Evolutionary conservation across 1,140 invertebrate genomes (phyloP).

Genomic region (Drosophila lowei): DNA sequence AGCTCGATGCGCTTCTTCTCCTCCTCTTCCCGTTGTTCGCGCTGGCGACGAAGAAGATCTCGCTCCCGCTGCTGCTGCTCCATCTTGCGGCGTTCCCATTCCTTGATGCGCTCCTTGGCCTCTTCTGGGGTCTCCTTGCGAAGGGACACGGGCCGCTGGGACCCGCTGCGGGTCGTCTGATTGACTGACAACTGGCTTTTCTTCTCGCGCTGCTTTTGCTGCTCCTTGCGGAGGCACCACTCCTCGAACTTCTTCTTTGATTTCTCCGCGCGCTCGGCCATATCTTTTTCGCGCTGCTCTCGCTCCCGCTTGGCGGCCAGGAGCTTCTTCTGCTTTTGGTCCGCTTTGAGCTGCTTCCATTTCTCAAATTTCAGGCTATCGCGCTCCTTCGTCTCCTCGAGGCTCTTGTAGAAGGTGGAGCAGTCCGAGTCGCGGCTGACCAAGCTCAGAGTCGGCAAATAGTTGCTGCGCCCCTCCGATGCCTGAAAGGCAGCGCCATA

Average conservation of each 20-base stretch:
- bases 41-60: slow-evolving; percentile 19
- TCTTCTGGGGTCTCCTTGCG: slow-evolving; percentile 31
- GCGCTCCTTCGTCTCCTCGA: slow-evolving; percentile 42
- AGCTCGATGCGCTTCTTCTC: slow-evolving; percentile 46
- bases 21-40: slow-evolving; percentile 19
- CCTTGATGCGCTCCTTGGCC: slow-evolving; percentile 26
- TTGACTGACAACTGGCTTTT: slow-evolving; percentile 6
- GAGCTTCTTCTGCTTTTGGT: slow-evolving; percentile 43
- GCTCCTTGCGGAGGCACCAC: slow-evolving; percentile 44
- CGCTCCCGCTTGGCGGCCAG: slow-evolving; percentile 39
- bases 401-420: slow-evolving; percentile 51
- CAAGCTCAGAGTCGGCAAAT: slow-evolving; percentile 50
- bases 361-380: slow-evolving; percentile 30
- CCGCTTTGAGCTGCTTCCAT: slow-evolving; percentile 59
- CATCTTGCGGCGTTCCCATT: slow-evolving; percentile 52
- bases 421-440: slow-evolving; percentile 27
- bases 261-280: slow-evolving; percentile 41
- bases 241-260: slow-evolving; percentile 50
- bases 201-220: slow-evolving; percentile 21
- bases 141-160: too few species aligned
- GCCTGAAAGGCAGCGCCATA: slow-evolving; percentile 43
- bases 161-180: not conserved
- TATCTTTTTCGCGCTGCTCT: slow-evolving; percentile 41
- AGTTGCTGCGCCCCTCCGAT: slow-evolving; percentile 39
- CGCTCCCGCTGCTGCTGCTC: slow-evolving; percentile 47